These are phyloP conservation scores for Xylota segnis DNA, from an alignment of 2,888 invertebrate genomes.

Conservation along the genomic window DNA sequence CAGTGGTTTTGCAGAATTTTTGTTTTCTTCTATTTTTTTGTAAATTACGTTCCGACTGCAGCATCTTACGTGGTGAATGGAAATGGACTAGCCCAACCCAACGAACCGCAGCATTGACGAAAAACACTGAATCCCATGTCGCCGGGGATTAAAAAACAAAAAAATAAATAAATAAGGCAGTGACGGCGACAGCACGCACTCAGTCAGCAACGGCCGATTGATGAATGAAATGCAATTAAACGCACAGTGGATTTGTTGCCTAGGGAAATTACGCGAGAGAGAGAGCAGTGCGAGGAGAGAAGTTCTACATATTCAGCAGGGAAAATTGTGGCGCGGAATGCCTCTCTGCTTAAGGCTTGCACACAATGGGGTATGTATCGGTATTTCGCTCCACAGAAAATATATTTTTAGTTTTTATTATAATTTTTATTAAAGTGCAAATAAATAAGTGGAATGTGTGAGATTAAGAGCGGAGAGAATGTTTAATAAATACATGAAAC, in stretches of 20 bases:
- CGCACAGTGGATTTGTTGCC: conserved; percentile 33
- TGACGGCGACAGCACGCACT: conserved; percentile 20
- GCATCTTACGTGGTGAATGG: conserved; percentile 31
- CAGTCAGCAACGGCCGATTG: conserved; percentile 54
- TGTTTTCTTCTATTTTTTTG: too few species aligned
- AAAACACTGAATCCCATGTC: conserved; percentile 54
- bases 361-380: neutral
- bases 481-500: too few species aligned
- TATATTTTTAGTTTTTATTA: too few species aligned
- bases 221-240: conserved; percentile 65
- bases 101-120: conserved; percentile 4
- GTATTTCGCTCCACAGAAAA: neutral
- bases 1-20: conserved; percentile 38
- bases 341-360: neutral
- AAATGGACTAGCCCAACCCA: conserved; percentile 39
- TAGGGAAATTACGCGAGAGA: conserved; percentile 2
- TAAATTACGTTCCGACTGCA: conserved; percentile 24
- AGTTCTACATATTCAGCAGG: conserved; percentile 45
- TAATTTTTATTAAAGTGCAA: too few species aligned
- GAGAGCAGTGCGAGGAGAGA: neutral
- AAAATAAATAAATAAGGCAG: conserved; percentile 65
- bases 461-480: too few species aligned
- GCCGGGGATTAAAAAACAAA: conserved; percentile 58
- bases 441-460: too few species aligned
- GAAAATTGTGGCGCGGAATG: conserved; percentile 8